Evolutionary conservation across 1,140 invertebrate genomes (phyloP).

Genomic region (Leptoteleia sp.): DNA sequence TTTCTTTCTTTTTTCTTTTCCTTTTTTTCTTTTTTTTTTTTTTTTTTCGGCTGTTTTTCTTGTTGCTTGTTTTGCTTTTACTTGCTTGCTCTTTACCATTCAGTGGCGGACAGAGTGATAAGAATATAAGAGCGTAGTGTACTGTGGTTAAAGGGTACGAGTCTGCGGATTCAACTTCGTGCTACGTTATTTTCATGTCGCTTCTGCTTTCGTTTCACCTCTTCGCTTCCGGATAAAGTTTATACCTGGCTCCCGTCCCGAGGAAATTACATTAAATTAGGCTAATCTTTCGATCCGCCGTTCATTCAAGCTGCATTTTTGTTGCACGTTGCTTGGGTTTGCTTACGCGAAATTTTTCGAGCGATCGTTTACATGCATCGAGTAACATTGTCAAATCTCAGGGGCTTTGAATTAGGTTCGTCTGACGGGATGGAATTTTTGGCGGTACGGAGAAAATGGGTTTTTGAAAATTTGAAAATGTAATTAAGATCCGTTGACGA

Average conservation of each 20-base stretch:
- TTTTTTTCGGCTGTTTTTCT: too few relatives aligned
- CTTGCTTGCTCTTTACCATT: conserved; percentile 56
- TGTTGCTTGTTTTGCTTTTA: too few relatives aligned
- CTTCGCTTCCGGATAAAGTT: conserved; percentile 25
- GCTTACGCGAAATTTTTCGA: neutral
- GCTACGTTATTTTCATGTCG: conserved; percentile 31
- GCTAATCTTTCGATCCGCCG: conserved; percentile 15
- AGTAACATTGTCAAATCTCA: neutral
- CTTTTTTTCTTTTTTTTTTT: too few relatives aligned
- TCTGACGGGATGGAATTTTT: too few relatives aligned
- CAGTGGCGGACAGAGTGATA: conserved; percentile 58
- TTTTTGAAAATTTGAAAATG: too few relatives aligned
- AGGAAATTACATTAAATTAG: conserved; percentile 38
- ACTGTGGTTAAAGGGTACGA: conserved; percentile 56
- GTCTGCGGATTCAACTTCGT: conserved; percentile 29
- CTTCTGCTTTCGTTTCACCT: conserved; percentile 27
- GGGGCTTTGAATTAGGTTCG: too few relatives aligned
- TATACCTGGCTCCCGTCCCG: conserved; percentile 14
- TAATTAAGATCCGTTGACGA: too few relatives aligned
- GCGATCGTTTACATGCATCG: neutral
- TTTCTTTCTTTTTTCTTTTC: too few relatives aligned
- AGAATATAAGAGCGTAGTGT: conserved; percentile 45
- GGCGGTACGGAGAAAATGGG: too few relatives aligned
- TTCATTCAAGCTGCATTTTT: conserved; percentile 3
- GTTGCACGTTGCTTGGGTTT: neutral